A percentile compares a stretch with the other conserved stretches of the same genome.
Conservation (phyloP, 2,888 invertebrate genomes). For the Stratiomys singularior region DNA sequence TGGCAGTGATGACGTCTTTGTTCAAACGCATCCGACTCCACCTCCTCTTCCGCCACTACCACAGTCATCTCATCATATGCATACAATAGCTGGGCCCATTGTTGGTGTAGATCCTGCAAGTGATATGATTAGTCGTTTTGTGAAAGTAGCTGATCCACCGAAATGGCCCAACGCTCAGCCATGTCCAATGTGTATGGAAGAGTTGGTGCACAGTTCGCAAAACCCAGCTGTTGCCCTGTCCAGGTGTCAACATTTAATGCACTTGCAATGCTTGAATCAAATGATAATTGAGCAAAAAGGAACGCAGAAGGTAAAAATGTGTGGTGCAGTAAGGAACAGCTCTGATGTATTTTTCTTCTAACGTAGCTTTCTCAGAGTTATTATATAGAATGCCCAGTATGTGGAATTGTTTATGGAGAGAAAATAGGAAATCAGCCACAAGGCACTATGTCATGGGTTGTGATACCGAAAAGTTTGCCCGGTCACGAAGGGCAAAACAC, state of each 20-base stretch:
- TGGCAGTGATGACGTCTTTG: conserved; percentile 78
- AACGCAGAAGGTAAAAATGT: conserved; percentile 61
- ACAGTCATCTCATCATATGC: conserved; percentile 57
- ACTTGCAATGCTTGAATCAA: conserved; percentile 81
- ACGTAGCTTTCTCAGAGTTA: conserved; percentile 67
- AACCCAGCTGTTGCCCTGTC: conserved; percentile 74
- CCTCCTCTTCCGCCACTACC: conserved; percentile 58
- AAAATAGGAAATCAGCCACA: conserved; percentile 82
- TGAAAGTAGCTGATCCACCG: conserved; percentile 73
- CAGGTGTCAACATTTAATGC: conserved; percentile 83
- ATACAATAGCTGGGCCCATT: conserved; percentile 65
- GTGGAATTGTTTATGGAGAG: conserved; percentile 86
- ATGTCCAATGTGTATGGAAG: conserved; percentile 76
- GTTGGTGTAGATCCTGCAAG: conserved; percentile 67
- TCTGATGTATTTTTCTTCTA: not conserved
- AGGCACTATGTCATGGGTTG: conserved; percentile 84
- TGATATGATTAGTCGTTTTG: conserved; percentile 75
- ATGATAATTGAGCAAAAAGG: conserved; percentile 74
- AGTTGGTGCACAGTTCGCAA: conserved; percentile 65
- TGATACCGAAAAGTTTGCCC: conserved; percentile 75
- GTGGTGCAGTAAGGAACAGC: too few species aligned
- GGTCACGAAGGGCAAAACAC: conserved; percentile 74
- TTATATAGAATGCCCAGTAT: conserved; percentile 87
- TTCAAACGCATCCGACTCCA: conserved; percentile 55
- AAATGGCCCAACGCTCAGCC: conserved; percentile 77